Conservation (phyloP, 2,888 invertebrate genomes). For the Polydrusus tereticollis region DNA sequence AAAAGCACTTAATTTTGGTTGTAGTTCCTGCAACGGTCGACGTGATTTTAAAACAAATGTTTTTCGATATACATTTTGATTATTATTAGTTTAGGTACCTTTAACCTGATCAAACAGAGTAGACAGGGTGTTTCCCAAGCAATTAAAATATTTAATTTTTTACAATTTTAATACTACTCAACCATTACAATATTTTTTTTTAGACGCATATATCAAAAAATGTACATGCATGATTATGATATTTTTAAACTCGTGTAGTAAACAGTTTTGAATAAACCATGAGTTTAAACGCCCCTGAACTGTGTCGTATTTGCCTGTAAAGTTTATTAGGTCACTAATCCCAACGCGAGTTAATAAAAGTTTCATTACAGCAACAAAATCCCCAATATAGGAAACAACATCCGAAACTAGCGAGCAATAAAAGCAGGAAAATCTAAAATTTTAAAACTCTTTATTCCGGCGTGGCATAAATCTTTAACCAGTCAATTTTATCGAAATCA, state of each 20-base stretch:
- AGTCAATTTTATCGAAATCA: conserved; percentile 34
- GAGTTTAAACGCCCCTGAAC: too few species aligned
- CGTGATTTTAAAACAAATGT: conserved; percentile 21
- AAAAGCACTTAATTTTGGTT: conserved; percentile 38
- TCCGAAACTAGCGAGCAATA: conserved; percentile 16
- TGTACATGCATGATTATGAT: too few species aligned
- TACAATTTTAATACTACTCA: too few species aligned
- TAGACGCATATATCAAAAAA: too few species aligned
- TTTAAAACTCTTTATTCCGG: conserved; percentile 25
- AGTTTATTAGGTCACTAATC: not conserved
- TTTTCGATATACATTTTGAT: conserved; percentile 17
- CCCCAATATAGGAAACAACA: conserved; percentile 16
- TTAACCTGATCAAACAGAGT: not conserved
- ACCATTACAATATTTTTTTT: too few species aligned
- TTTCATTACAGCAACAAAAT: conserved; percentile 11
- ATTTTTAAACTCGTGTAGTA: too few species aligned
- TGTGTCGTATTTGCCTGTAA: too few species aligned
- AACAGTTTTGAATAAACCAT: too few species aligned
- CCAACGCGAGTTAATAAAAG: conserved; percentile 11
- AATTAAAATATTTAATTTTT: too few species aligned
- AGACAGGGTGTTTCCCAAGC: too few species aligned
- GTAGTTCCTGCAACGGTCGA: conserved; percentile 1
- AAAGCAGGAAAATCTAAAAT: conserved; percentile 23
- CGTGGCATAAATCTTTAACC: conserved; percentile 28
- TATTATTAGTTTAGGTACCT: not conserved